phyloP scores from a whole-genome alignment of 2,888 invertebrate species.

The Phlogophora meticulosa region DNA sequence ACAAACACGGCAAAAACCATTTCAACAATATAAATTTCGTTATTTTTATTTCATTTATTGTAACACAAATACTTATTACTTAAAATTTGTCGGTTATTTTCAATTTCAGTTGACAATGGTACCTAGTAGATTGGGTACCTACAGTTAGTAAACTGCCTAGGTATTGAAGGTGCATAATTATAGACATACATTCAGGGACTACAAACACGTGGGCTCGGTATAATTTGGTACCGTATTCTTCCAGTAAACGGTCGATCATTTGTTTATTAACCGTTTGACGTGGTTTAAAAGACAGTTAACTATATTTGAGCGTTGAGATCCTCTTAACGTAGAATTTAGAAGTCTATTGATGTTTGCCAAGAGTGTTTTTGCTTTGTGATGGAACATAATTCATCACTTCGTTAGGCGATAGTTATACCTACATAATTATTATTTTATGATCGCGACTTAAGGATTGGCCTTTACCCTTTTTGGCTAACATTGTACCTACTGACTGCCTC shows the following conservation, averaged over 20 bases:
- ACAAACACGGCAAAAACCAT: conserved; percentile 40
- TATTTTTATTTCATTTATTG: conserved; percentile 32
- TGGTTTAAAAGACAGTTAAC: conserved; percentile 34
- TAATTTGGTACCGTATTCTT: conserved; percentile 36
- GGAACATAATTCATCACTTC: neutral
- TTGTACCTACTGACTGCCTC: no score
- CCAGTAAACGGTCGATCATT: conserved; percentile 38
- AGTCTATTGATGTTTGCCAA: neutral
- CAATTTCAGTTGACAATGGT: conserved; percentile 26
- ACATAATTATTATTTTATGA: no score
- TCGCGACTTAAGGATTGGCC: no score
- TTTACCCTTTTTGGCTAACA: no score
- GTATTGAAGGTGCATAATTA: conserved; percentile 26
- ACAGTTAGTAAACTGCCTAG: neutral
- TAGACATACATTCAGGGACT: conserved; percentile 13
- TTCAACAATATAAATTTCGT: conserved; percentile 30
- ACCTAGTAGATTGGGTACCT: neutral
- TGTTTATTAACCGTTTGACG: conserved; percentile 43
- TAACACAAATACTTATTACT: conserved; percentile 14
- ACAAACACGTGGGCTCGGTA: conserved; percentile 44
- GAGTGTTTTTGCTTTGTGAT: neutral
- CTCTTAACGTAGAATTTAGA: neutral
- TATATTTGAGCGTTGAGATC: neutral
- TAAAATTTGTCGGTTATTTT: conserved; percentile 20
- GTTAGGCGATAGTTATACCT: neutral